Conservation (phyloP, 2,797 vertebrate species). For the Buphagus erythrorhynchus region DNA sequence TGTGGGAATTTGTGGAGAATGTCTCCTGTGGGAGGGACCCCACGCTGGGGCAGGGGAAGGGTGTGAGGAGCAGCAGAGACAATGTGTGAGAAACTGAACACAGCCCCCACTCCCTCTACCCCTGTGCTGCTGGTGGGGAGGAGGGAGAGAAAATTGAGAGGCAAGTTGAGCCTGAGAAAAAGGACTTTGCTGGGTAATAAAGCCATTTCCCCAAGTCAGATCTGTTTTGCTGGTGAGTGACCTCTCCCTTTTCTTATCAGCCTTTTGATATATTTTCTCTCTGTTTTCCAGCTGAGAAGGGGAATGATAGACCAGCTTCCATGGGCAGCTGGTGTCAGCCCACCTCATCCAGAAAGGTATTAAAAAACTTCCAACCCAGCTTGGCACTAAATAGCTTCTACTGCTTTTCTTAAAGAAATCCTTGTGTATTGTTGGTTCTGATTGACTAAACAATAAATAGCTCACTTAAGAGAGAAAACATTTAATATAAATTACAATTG, state of each 20-base stretch:
- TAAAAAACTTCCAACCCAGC: not conserved
- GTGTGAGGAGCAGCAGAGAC: not conserved
- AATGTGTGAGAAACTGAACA: not conserved
- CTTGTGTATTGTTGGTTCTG: not conserved
- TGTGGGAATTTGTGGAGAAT: not conserved
- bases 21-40: not conserved
- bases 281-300: not conserved
- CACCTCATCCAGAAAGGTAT: not conserved
- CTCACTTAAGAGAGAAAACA: not conserved
- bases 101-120: too few species aligned
- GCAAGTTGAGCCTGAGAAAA: not conserved
- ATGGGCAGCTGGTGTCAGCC: not conserved
- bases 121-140: not conserved
- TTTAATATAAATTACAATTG: not conserved
- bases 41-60: fast-evolving
- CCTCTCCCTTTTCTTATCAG: not conserved
- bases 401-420: not conserved
- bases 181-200: not conserved
- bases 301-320: not conserved
- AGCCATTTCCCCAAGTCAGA: not conserved
- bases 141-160: not conserved
- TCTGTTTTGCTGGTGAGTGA: not conserved
- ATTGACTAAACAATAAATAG: not conserved
- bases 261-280: not conserved
- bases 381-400: not conserved